phyloP scores from a whole-genome alignment of 2,797 vertebrate species.

The Acomys russatus region DNA sequence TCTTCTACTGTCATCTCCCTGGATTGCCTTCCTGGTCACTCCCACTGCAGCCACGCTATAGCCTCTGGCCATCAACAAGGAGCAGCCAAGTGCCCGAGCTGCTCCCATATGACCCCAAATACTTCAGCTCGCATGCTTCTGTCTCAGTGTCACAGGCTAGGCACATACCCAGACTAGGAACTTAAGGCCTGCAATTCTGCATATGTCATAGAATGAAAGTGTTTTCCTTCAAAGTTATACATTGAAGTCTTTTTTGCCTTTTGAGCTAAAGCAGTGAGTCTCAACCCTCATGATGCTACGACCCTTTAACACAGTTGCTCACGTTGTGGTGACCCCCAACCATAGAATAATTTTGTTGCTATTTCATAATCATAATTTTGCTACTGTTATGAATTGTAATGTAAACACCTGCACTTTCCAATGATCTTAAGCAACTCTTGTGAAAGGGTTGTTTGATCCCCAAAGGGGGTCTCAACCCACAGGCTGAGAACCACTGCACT shows the following conservation, averaged over 20 bases:
- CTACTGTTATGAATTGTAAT: not conserved
- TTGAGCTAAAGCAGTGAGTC: not conserved
- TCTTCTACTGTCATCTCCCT: no score
- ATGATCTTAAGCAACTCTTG: not conserved
- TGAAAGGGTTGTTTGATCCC: not conserved
- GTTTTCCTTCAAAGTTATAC: not conserved
- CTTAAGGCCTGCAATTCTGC: not conserved
- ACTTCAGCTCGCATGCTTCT: not conserved
- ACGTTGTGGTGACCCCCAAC: not conserved
- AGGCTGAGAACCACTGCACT: not conserved
- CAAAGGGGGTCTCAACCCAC: not conserved
- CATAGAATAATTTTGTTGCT: not conserved
- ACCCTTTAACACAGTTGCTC: not conserved
- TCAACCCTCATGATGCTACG: not conserved
- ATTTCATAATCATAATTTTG: not conserved
- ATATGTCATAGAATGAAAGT: not conserved
- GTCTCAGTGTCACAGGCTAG: not conserved
- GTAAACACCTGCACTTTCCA: not conserved
- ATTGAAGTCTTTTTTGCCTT: not conserved
- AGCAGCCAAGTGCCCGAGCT: not conserved
- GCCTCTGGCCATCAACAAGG: not conserved
- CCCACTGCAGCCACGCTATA: not conserved
- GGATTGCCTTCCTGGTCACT: not conserved
- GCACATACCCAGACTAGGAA: not conserved
- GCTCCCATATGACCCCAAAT: not conserved